Conservation (phyloP, 37 sponge, comb jelly and placozoan genomes). For the Cladorhizidae sp. region DNA sequence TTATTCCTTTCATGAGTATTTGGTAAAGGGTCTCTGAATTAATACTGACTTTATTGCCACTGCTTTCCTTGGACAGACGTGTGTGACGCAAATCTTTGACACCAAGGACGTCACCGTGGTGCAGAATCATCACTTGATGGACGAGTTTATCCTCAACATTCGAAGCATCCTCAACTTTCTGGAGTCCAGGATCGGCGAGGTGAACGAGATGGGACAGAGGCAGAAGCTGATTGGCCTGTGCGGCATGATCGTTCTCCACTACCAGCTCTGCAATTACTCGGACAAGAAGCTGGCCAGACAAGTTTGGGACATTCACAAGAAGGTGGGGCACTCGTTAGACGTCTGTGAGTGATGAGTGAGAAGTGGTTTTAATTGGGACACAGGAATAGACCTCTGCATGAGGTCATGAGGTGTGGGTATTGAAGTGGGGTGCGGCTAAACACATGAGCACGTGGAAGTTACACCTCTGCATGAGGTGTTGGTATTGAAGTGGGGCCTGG, state of each 20-base stretch:
- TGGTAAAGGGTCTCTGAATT: too few species aligned
- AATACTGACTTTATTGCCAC: neutral
- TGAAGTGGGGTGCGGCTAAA: too few species aligned
- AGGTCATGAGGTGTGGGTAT: too few species aligned
- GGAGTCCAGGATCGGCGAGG: constrained; percentile 64
- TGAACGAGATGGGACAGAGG: constrained; percentile 66
- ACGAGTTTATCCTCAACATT: constrained; percentile 67
- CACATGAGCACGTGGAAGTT: too few species aligned
- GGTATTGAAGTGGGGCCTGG: too few species aligned
- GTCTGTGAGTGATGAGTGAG: too few species aligned
- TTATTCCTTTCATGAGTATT: too few species aligned
- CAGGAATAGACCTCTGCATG: too few species aligned
- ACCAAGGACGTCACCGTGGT: constrained; percentile 57
- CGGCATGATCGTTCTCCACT: constrained; percentile 78
- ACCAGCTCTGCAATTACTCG: constrained; percentile 53
- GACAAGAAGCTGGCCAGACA: constrained; percentile 79
- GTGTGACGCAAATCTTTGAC: constrained; percentile 83
- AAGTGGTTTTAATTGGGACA: too few species aligned
- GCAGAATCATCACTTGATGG: constrained; percentile 52
- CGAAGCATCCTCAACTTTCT: constrained; percentile 30
- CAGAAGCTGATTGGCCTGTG: constrained; percentile 70
- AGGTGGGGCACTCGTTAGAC: constrained; percentile 33
- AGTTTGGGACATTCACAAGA: constrained; percentile 93
- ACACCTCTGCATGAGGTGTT: too few species aligned
- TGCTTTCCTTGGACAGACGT: constrained; percentile 27